These are phyloP conservation scores for Kryptolebias marmoratus DNA, from an alignment of 2,113 vertebrate species.

Conservation along the genomic window DNA sequence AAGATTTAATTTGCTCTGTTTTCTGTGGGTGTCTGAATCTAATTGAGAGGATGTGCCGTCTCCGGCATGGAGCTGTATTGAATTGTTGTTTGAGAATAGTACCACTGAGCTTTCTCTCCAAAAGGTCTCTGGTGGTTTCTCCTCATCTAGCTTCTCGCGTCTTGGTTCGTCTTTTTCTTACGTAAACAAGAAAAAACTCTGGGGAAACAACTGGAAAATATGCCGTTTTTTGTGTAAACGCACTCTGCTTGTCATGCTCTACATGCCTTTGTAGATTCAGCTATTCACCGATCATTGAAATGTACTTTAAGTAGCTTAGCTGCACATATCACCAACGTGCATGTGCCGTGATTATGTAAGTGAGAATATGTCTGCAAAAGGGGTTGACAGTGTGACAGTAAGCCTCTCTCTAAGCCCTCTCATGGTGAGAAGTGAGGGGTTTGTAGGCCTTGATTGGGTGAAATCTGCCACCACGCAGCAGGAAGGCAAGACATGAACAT, in stretches of 20 bases:
- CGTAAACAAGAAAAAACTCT: constrained; percentile 60
- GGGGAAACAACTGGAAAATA: constrained; percentile 35
- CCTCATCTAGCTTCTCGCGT: constrained; percentile 53
- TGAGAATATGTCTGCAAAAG: constrained; percentile 7
- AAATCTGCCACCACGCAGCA: constrained; percentile 15
- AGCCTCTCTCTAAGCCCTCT: neutral
- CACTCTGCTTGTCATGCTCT: constrained; percentile 27
- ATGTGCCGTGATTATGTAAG: constrained; percentile 1
- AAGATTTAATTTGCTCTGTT: constrained; percentile 55
- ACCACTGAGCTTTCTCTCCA: constrained; percentile 56
- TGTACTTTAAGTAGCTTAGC: constrained; percentile 17
- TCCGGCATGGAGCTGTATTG: constrained; percentile 45
- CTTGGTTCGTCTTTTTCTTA: constrained; percentile 48
- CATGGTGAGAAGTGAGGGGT: neutral
- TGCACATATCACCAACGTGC: neutral
- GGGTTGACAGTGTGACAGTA: constrained; percentile 23
- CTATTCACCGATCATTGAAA: constrained; percentile 29
- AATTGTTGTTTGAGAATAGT: constrained; percentile 67
- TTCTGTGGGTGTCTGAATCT: constrained; percentile 54
- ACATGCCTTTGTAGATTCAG: constrained; percentile 13
- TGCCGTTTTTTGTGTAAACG: constrained; percentile 29
- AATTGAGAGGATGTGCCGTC: constrained; percentile 62
- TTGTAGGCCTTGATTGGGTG: neutral
- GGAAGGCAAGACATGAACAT: constrained; percentile 27
- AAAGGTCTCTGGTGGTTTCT: constrained; percentile 69